Conservation (phyloP, 1,140 invertebrate species). For the Drosophila pectinifera region DNA sequence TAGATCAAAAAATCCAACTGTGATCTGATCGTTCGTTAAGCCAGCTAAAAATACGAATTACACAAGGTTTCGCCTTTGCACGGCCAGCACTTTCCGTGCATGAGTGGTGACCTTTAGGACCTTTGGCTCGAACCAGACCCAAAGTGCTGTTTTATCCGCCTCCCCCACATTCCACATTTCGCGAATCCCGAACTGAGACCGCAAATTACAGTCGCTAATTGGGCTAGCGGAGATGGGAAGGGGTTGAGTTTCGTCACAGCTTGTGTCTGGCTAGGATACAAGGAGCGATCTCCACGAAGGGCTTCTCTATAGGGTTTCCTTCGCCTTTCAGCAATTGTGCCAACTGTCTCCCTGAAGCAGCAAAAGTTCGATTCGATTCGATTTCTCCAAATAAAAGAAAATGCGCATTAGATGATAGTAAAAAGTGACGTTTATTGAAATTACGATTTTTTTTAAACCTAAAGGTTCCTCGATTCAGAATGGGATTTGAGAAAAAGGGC, state of each 20-base stretch:
- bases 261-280: constrained; percentile 16
- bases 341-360: constrained; percentile 56
- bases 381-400: constrained; percentile 44
- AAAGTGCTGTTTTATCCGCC: constrained; percentile 20
- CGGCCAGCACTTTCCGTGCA: constrained; percentile 17
- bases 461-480: neutral
- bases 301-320: constrained; percentile 67
- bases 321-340: constrained; percentile 18
- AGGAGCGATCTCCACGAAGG: constrained; percentile 30
- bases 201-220: constrained; percentile 47
- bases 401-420: constrained; percentile 11
- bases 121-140: constrained; percentile 16
- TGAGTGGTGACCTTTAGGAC: constrained; percentile 53
- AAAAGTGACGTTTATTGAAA: constrained; percentile 4
- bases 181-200: constrained; percentile 2
- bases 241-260: constrained; percentile 14
- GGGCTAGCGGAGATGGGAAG: constrained; percentile 1
- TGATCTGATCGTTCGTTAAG: constrained; percentile 14
- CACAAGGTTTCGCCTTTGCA: constrained; percentile 27
- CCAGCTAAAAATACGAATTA: constrained; percentile 49
- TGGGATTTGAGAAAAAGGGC: no score
- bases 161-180: neutral
- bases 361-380: constrained; percentile 54
- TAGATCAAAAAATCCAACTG: constrained; percentile 7
- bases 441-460: no score